phyloP scores from a whole-genome alignment of 2,797 vertebrate species.

The Lacerta agilis region DNA sequence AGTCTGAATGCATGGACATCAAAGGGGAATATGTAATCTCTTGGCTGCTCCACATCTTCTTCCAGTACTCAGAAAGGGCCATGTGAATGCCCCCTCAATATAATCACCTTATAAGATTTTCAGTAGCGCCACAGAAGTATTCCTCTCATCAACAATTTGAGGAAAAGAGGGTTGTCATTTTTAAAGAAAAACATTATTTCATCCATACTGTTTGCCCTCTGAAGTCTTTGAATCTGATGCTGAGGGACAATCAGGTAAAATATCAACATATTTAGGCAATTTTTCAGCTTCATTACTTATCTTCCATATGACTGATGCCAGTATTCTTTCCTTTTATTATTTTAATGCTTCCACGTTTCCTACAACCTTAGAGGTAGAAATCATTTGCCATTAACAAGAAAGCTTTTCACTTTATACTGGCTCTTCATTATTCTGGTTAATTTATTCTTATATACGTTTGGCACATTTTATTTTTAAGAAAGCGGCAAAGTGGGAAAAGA shows the following conservation, averaged over 20 bases:
- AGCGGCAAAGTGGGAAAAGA: background rate
- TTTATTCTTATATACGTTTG: background rate
- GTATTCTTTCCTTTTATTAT: background rate
- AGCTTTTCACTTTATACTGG: background rate
- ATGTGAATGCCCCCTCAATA: too few species aligned
- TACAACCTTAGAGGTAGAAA: background rate
- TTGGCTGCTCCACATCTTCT: too few species aligned
- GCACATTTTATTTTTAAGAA: background rate
- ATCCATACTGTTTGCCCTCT: too few species aligned
- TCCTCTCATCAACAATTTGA: too few species aligned
- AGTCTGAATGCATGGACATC: too few species aligned
- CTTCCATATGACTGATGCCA: background rate
- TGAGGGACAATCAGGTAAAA: background rate
- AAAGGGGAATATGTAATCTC: too few species aligned
- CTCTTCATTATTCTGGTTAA: background rate
- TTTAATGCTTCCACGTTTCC: background rate
- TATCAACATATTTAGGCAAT: constrained; percentile 29
- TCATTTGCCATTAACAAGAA: background rate
- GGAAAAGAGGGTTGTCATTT: too few species aligned
- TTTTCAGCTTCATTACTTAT: constrained; percentile 23
- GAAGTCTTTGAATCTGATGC: background rate
- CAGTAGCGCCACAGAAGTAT: too few species aligned
- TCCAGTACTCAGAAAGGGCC: too few species aligned
- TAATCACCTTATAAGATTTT: too few species aligned
- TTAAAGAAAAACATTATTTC: too few species aligned